These are phyloP conservation scores for Acanthurus lineatus DNA, from an alignment of 2,797 vertebrate species.

Conservation along the genomic window DNA sequence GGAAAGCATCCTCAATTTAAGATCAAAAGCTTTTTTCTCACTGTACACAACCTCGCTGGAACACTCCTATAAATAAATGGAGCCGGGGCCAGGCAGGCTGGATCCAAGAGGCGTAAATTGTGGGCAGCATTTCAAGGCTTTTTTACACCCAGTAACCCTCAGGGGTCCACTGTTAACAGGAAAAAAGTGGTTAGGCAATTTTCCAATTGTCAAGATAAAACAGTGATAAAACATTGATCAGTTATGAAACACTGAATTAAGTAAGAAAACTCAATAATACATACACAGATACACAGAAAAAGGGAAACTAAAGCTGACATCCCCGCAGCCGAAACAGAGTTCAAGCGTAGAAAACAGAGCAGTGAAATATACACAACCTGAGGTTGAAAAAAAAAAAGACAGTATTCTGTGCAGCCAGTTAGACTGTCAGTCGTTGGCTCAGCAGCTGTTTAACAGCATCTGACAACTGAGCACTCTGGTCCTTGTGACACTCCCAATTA, in stretches of 20 bases:
- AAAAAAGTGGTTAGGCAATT: conserved; percentile 65
- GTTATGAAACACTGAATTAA: conserved; percentile 77
- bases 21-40: conserved; percentile 68
- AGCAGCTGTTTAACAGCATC: conserved; percentile 53
- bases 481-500: conserved; percentile 59
- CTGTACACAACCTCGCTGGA: conserved; percentile 68
- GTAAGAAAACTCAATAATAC: conserved; percentile 67
- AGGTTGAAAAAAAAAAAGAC: conserved; percentile 20
- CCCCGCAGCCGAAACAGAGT: conserved; percentile 44
- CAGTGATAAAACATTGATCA: conserved; percentile 79
- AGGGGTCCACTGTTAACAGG: conserved; percentile 63
- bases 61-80: conserved; percentile 72
- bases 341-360: conserved; percentile 45
- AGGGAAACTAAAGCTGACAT: conserved; percentile 67
- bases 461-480: conserved; percentile 52
- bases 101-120: conserved; percentile 76
- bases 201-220: conserved; percentile 79
- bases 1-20: conserved; percentile 74
- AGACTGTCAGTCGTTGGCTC: conserved; percentile 48
- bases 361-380: conserved; percentile 46
- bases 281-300: conserved; percentile 32
- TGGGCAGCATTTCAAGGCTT: conserved; percentile 70
- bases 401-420: conserved; percentile 33
- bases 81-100: conserved; percentile 45
- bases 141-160: conserved; percentile 67